Conservation (phyloP, 2,888 invertebrate species). For the Drosophila fungiperda region DNA sequence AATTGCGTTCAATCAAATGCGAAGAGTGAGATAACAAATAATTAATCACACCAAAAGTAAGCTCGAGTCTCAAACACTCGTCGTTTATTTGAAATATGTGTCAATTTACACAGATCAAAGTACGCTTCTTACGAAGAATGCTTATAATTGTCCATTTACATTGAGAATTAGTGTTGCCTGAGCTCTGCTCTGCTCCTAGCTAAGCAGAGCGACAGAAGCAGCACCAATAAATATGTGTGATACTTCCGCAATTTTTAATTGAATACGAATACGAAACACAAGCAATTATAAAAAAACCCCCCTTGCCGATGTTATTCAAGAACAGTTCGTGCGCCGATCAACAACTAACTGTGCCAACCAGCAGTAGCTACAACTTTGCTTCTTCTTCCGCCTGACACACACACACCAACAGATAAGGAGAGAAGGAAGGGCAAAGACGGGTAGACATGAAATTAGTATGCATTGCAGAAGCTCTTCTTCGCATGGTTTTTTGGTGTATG, state of each 20-base stretch:
- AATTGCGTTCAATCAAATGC: not conserved
- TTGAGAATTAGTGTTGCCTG: conserved; percentile 31
- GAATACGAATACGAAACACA: conserved; percentile 41
- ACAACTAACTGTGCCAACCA: conserved; percentile 59
- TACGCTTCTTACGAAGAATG: not conserved
- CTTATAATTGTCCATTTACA: conserved; percentile 43
- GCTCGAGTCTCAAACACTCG: not conserved
- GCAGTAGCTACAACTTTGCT: conserved; percentile 20
- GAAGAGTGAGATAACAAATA: not conserved
- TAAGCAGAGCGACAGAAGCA: not conserved
- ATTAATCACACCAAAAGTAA: not conserved
- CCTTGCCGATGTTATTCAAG: conserved; percentile 64
- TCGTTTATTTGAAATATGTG: conserved; percentile 15
- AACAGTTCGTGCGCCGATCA: conserved; percentile 52
- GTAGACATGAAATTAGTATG: conserved; percentile 66
- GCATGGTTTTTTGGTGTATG: conserved; percentile 42
- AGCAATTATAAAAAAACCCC: conserved; percentile 16
- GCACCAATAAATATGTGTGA: conserved; percentile 26
- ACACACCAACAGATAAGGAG: not conserved
- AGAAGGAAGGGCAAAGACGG: conserved; percentile 1
- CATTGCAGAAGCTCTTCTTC: conserved; percentile 40
- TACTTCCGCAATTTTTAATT: conserved; percentile 73
- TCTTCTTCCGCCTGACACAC: conserved; percentile 53
- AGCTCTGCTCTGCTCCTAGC: conserved; percentile 24
- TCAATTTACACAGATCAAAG: conserved; percentile 33